Evolutionary conservation across 2,797 vertebrate genomes (phyloP).

Genomic region (Leptoclinus maculatus): DNA sequence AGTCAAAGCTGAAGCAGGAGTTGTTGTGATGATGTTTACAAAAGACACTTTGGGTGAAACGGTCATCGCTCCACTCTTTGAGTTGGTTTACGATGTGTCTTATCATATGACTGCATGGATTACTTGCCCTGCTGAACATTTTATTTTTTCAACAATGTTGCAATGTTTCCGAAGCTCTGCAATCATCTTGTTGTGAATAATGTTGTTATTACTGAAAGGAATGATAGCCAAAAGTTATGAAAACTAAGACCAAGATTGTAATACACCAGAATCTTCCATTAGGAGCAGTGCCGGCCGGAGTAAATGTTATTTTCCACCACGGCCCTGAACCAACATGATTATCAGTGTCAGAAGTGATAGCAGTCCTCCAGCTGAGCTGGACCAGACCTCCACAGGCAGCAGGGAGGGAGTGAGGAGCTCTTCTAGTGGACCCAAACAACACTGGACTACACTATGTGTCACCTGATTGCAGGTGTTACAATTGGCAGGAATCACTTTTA

Average conservation of each 20-base stretch:
- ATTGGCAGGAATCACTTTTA: conserved; percentile 9
- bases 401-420: neutral
- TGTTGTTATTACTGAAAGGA: neutral
- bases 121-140: neutral
- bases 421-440: conserved; percentile 3
- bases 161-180: neutral
- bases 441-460: neutral
- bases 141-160: no score
- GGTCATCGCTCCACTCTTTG: neutral
- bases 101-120: conserved; percentile 7
- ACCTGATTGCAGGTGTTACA: conserved; percentile 7
- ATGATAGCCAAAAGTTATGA: neutral
- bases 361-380: conserved; percentile 2
- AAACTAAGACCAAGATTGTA: neutral
- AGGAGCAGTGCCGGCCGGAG: neutral
- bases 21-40: neutral
- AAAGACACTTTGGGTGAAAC: neutral
- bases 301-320: neutral
- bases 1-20: neutral
- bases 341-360: neutral
- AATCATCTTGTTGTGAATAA: neutral
- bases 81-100: neutral
- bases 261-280: neutral
- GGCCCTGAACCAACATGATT: neutral
- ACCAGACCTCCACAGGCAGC: neutral